phyloP scores from a whole-genome alignment of 2,113 vertebrate genomes.

The Clinocottus analis region DNA sequence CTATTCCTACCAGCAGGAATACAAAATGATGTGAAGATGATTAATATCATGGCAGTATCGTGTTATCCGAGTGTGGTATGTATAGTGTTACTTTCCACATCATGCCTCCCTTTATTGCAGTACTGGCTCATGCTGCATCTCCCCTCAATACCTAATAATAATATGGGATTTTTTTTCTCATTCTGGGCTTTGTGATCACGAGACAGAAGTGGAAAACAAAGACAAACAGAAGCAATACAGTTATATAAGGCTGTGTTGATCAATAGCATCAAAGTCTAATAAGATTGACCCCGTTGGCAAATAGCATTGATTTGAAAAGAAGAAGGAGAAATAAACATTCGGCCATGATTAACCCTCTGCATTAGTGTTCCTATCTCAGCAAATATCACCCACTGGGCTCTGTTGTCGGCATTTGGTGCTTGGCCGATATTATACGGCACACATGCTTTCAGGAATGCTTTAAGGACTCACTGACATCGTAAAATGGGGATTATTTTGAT shows the following conservation, averaged over 20 bases:
- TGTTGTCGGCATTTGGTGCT: background rate
- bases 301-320: conserved; percentile 66
- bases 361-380: conserved; percentile 55
- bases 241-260: conserved; percentile 69
- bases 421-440: background rate
- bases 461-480: background rate
- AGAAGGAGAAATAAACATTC: conserved; percentile 58
- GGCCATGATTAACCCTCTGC: conserved; percentile 37
- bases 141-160: conserved; percentile 44
- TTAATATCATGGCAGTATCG: conserved; percentile 57
- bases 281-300: conserved; percentile 67
- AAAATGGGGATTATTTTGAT: background rate
- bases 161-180: conserved; percentile 67
- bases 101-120: conserved; percentile 63
- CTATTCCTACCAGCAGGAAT: conserved; percentile 31
- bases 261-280: conserved; percentile 71
- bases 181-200: conserved; percentile 63
- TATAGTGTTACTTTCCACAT: conserved; percentile 45
- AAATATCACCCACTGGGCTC: background rate
- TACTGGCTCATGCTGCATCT: conserved; percentile 52
- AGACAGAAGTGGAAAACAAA: conserved; percentile 55
- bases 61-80: conserved; percentile 48
- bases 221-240: conserved; percentile 53
- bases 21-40: conserved; percentile 55
- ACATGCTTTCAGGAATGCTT: background rate